phyloP scores from a whole-genome alignment of 1,140 invertebrate genomes.

The Drosophila chauvacae region DNA sequence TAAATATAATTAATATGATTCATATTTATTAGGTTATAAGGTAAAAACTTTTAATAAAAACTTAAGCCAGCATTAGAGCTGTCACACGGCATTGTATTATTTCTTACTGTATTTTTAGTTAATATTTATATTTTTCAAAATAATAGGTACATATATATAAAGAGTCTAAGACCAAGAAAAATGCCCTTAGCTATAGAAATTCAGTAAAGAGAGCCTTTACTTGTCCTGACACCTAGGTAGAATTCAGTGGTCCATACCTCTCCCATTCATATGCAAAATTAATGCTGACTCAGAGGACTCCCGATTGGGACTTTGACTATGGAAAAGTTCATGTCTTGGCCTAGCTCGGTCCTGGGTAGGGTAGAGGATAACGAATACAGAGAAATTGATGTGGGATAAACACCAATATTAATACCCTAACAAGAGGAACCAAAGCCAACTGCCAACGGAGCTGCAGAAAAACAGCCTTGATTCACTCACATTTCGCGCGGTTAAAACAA shows the following conservation, averaged over 20 bases:
- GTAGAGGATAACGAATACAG: conserved; percentile 3
- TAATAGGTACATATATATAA: too few species aligned
- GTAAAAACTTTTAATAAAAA: too few species aligned
- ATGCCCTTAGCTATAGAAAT: not conserved
- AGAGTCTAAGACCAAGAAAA: not conserved
- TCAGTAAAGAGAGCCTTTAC: not conserved
- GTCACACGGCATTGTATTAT: too few species aligned
- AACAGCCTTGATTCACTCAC: not conserved
- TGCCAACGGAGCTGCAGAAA: not conserved
- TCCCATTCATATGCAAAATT: conserved; percentile 69
- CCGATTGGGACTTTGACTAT: conserved; percentile 10
- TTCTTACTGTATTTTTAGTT: too few species aligned
- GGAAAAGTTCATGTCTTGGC: conserved; percentile 17
- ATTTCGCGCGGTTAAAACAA: too few species aligned
- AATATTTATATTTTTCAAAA: too few species aligned
- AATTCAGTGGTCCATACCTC: conserved; percentile 40
- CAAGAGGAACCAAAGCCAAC: too few species aligned
- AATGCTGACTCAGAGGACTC: conserved; percentile 31
- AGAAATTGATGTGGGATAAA: not conserved
- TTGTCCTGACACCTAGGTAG: conserved; percentile 13
- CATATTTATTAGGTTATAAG: too few species aligned
- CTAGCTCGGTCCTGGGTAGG: conserved; percentile 16
- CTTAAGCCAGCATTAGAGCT: too few species aligned
- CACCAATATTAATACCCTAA: not conserved
- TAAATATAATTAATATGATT: too few species aligned